These are phyloP conservation scores for Trinectes maculatus DNA, from an alignment of 2,113 vertebrate genomes.

Conservation along the genomic window DNA sequence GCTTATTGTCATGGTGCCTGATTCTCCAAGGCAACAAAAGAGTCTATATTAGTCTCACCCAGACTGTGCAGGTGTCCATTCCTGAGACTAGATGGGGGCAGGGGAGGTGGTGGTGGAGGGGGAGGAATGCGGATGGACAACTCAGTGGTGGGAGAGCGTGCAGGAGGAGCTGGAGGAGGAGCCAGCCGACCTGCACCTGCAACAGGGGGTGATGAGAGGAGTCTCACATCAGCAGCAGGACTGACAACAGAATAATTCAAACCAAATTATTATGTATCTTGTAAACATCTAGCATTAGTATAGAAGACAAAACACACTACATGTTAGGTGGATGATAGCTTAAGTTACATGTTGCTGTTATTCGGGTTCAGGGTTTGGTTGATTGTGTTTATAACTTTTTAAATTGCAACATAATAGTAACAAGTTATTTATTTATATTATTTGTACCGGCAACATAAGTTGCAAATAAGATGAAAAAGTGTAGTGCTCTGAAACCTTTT, in stretches of 20 bases:
- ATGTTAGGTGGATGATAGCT: too few relatives aligned
- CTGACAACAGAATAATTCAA: neutral
- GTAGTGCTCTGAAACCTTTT: too few relatives aligned
- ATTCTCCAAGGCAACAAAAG: neutral
- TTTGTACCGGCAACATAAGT: too few relatives aligned
- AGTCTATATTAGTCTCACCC: conserved; percentile 77
- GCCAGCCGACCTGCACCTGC: conserved; percentile 82
- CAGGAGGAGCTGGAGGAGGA: conserved; percentile 90
- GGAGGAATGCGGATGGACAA: conserved; percentile 86
- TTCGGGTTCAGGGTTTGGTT: too few relatives aligned
- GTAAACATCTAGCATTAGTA: too few relatives aligned
- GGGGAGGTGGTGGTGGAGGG: conserved; percentile 72
- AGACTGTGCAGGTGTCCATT: conserved; percentile 87
- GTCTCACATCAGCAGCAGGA: neutral
- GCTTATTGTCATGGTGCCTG: neutral
- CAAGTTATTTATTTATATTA: too few relatives aligned
- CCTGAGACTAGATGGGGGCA: conserved; percentile 75
- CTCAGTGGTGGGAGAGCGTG: conserved; percentile 92
- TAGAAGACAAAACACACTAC: too few relatives aligned
- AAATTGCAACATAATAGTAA: too few relatives aligned
- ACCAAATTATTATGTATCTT: too few relatives aligned
- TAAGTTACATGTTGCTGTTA: too few relatives aligned
- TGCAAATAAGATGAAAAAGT: too few relatives aligned
- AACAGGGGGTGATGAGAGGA: neutral
- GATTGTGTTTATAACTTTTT: too few relatives aligned